These are phyloP conservation scores for Syngnathus floridae DNA, from an alignment of 2,113 vertebrate species.

Conservation along the genomic window DNA sequence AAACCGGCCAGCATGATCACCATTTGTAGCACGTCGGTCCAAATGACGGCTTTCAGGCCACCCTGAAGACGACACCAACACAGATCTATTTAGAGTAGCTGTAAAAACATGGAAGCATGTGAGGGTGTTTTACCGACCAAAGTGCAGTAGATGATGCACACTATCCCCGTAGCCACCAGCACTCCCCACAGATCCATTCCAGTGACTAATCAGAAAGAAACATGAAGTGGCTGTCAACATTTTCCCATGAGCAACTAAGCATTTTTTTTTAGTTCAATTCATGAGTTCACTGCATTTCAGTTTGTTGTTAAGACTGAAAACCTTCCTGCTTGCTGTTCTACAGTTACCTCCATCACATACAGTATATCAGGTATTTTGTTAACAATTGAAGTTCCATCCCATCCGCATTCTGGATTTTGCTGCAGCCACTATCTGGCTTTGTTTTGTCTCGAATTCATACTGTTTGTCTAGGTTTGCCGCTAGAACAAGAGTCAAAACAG, in stretches of 20 bases:
- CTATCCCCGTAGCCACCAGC: conserved; percentile 69
- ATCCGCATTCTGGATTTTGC: background rate
- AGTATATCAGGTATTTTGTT: too few relatives aligned
- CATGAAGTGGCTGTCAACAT: background rate
- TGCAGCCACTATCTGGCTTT: background rate
- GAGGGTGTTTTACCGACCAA: conserved; percentile 61
- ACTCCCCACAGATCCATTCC: conserved; percentile 76
- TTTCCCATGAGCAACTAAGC: background rate
- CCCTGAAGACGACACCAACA: conserved; percentile 53
- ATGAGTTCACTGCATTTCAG: background rate
- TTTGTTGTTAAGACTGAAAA: background rate
- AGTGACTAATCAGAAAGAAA: conserved; percentile 61
- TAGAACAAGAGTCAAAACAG: too few relatives aligned
- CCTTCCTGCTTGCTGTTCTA: background rate
- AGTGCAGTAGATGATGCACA: conserved; percentile 77
- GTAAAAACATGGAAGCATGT: background rate
- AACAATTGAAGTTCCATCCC: too few relatives aligned
- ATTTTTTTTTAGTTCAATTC: background rate
- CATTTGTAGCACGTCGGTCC: conserved; percentile 79
- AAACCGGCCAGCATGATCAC: conserved; percentile 74
- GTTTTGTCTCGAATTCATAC: background rate
- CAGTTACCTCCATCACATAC: background rate
- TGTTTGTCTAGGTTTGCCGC: too few relatives aligned
- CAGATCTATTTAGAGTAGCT: background rate
- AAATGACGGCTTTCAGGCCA: conserved; percentile 76